phyloP scores from a whole-genome alignment of 2,797 vertebrate genomes.

The Alosa sapidissima region DNA sequence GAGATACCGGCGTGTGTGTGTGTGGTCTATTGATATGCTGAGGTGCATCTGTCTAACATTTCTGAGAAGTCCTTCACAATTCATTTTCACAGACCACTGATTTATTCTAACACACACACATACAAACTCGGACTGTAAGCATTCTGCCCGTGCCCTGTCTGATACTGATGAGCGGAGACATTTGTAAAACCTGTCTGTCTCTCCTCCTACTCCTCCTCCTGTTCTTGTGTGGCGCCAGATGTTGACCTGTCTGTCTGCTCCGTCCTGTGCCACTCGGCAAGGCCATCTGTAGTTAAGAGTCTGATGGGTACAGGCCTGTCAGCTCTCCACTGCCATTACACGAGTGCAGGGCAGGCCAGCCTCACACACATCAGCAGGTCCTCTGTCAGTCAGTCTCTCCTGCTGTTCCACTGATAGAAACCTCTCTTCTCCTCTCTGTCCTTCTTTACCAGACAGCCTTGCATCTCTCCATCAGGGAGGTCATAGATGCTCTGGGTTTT shows the following conservation, averaged over 20 bases:
- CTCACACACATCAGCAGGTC: not conserved
- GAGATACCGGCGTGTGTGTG: not conserved
- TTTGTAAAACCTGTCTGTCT: not conserved
- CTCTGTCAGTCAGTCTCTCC: not conserved
- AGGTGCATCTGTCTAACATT: not conserved
- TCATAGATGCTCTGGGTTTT: not conserved
- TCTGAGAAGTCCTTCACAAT: not conserved
- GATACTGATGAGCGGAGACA: not conserved
- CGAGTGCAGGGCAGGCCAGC: not conserved
- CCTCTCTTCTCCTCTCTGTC: not conserved
- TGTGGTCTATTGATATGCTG: slow-evolving; percentile 9
- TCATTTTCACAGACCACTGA: slow-evolving; percentile 41
- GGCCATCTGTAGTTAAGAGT: slow-evolving; percentile 5
- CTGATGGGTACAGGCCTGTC: not conserved
- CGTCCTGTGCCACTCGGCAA: not conserved
- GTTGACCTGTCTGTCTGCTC: not conserved
- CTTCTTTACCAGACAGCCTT: not conserved
- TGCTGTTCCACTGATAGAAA: not conserved
- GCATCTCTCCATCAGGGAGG: not conserved
- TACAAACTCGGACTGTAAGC: not conserved
- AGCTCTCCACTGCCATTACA: not conserved
- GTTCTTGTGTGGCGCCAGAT: not conserved
- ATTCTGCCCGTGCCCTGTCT: not conserved
- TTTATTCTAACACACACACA: slow-evolving; percentile 37
- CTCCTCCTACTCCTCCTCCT: not conserved